Base-by-base conservation (phyloP, 1,140 invertebrate genomes). In the Hycleus cichorii region DNA sequence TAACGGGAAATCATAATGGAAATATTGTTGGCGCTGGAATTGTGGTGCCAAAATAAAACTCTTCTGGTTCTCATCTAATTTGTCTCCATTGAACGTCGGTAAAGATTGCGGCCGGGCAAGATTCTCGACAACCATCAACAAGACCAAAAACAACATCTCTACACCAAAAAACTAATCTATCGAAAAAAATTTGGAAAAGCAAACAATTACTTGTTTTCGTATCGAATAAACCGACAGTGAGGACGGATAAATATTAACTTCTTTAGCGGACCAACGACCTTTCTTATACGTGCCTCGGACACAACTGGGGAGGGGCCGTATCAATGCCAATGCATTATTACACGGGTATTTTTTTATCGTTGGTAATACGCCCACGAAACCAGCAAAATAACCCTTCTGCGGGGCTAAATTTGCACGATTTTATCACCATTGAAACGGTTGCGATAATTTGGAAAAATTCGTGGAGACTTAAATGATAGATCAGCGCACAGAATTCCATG, bases 221-320 rank as follows among this genome's bases (percentile, higher is more conserved):
- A 32, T 32, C 7, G 32, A 5, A 18, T 18, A 18, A 18, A 18
- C 18, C 4, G 7, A 32, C 32, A 32, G 32, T 54, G 43, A 59
- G 51, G 47, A 59, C 42, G 48, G 57, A 59, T 59, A 54, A 59
- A 43, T 49, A 64, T 54, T 65, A 63, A 58, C 58, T 60, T 60
- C 64, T 66, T 57, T 64, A 49, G 58, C 60, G 64, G 69, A 64
- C 51, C 69, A 70, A 64, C 69, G 69, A 70, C 69, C 69, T 69
- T 59, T 69, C 69, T 70, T 70, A 70, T 70, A 69, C 50, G 58
- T 42, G 47, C 38, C 40, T 44, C 38, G 32, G 32, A 4, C 32
- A 32, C 32, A 58, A 55, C 58, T 56, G 58, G 62, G 62, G 62
- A 64, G 62, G 58, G 56, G 62, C 48, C 51, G 44, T 39, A 32